Percentiles rank a stretch among this genome's conserved stretches.
These are phyloP conservation scores for Pammene aurita DNA, from an alignment of 2,888 invertebrate species.

Conservation along the genomic window DNA sequence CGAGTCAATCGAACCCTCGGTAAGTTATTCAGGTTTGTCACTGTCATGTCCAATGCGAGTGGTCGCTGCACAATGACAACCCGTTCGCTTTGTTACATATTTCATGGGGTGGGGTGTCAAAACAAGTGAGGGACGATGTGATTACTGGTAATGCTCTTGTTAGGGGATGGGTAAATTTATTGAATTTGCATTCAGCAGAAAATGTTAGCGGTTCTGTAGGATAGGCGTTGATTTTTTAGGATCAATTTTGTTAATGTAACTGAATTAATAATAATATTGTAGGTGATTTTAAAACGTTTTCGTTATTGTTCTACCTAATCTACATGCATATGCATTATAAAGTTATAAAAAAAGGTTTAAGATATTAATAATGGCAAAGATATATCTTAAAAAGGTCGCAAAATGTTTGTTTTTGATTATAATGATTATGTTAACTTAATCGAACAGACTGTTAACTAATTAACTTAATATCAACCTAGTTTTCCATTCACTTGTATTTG, in stretches of 20 bases:
- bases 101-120: constrained; percentile 68
- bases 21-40: constrained; percentile 62
- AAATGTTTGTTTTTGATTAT: too few species aligned
- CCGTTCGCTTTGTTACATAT: constrained; percentile 74
- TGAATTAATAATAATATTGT: too few species aligned
- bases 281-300: too few species aligned
- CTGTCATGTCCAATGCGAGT: constrained; percentile 65
- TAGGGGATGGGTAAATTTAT: constrained; percentile 32
- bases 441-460: too few species aligned
- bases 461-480: too few species aligned
- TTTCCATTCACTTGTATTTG: too few species aligned
- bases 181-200: constrained; percentile 28
- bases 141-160: constrained; percentile 33
- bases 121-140: constrained; percentile 58
- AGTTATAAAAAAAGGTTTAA: too few species aligned
- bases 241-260: not conserved
- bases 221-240: constrained; percentile 1
- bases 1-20: constrained; percentile 55
- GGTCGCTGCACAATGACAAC: constrained; percentile 63
- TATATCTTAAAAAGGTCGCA: too few species aligned
- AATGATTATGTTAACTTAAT: too few species aligned
- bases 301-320: too few species aligned
- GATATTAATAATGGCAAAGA: too few species aligned
- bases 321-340: too few species aligned
- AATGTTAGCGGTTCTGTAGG: constrained; percentile 22